Conservation (phyloP, 2,113 vertebrate species). For the Parotia lawesii region DNA sequence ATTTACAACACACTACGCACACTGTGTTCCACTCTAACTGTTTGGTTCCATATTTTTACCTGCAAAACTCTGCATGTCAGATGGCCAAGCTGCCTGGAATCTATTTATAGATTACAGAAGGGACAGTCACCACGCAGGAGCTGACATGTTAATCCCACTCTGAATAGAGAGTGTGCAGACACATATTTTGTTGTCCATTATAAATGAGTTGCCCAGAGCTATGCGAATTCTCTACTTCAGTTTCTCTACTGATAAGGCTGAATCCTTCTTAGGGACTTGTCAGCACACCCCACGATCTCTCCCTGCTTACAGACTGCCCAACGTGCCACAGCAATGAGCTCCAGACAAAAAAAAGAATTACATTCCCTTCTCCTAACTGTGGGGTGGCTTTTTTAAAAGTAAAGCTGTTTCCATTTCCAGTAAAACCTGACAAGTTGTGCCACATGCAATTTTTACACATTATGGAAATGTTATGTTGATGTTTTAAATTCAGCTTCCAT, state of each 20-base stretch:
- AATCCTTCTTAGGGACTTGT: background rate
- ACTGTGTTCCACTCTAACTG: background rate
- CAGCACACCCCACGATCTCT: background rate
- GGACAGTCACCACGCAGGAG: background rate
- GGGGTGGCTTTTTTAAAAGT: background rate
- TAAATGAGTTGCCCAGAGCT: background rate
- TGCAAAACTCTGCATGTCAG: background rate
- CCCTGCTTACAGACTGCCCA: background rate
- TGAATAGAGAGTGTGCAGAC: background rate
- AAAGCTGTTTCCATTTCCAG: background rate
- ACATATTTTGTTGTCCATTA: background rate
- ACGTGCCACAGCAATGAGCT: fast-evolving
- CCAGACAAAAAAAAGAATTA: background rate
- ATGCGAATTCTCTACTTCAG: background rate
- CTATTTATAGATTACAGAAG: background rate
- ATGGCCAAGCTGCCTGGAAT: background rate
- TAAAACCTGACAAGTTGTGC: background rate
- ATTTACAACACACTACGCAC: background rate
- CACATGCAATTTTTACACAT: background rate
- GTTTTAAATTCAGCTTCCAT: background rate
- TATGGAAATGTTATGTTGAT: background rate
- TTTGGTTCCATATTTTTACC: background rate
- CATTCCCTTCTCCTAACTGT: background rate
- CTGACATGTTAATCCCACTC: background rate
- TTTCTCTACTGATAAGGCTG: background rate